Evolutionary conservation across 2,888 invertebrate genomes (phyloP), one percentile per base, ranked within the genome.

Genomic region (Mystacides longicornis): DNA sequence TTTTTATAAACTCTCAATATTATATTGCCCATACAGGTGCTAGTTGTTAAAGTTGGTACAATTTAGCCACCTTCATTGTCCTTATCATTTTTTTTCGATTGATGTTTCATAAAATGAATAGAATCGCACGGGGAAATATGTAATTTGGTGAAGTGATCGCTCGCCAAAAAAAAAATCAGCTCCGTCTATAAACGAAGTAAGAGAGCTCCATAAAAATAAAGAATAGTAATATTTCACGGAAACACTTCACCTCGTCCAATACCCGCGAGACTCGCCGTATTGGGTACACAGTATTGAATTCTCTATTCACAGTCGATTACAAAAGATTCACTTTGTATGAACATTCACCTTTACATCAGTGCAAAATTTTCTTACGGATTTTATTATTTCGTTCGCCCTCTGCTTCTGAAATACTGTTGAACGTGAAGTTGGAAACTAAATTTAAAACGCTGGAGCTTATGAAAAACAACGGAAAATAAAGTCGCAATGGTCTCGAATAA

Each of bases 161-260:
- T 51, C 52, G 54, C 51, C 16, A 37, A 53, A 55, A n/a, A n/a
- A n/a, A n/a, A 55, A 60, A 57, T 60, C 60, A 54, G 56, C 53
- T 58, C 51, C 54, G 60, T 58, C 56, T 59, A 59, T n/a, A n/a
- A n/a, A n/a, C n/a, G n/a, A n/a, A n/a, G n/a, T n/a, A n/a, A n/a
- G n/a, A 60, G 58, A 56, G 58, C 56, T 48, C 54, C 60, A 53
- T 60, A 60, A 60, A 60, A 60, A 56, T 58, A 60, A 60, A 54
- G 60, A 58, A 56, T 54, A 51, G 56, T 37, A 48, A 60, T 60
- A 60, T 58, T 54, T 60, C 54, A 58, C 54, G 51, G 50, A 22
- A 49, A 14, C 37, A n/a, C 37, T 16, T 37, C 16, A 37, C 14
- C 27, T 27, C 27, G 5, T 27, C 11, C 27, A 5, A 7, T 27